Base-by-base conservation (phyloP, 2,888 invertebrate species). In the Nudaria mundana region DNA sequence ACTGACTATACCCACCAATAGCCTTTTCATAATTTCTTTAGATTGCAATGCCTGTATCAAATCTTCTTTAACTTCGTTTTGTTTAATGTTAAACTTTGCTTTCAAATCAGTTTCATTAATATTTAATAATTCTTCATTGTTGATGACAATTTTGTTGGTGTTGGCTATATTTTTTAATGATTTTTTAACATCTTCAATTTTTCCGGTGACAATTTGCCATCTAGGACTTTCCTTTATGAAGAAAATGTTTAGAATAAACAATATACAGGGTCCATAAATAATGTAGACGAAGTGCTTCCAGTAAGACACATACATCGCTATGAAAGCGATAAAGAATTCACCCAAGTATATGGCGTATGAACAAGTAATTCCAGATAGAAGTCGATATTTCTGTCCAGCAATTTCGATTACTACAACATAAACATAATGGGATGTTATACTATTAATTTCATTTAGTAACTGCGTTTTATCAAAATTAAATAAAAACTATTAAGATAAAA, bases 351-450 rank as follows among this genome's bases (percentile, higher is more conserved):
- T 65, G 6, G 76, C 68, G 46, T 77, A 84, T 0, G 83, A 56
- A 31, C 75, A 75, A 2, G 81, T 30, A 0, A 83, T 75, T 3
- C 82, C 81, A 1, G 83, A 68, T 11, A 84, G 46, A 4, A 81
- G 48, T 16, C 85, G 60, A 20, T 72, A 61, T 12, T 68, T 65
- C n/a, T 61, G 67, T 2, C 79, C 74, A 5, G 75, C 68, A 25
- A 79, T 78, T 64, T 86, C 85, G 13, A 84, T 54, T 65, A 82
- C 85, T 85, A n/a, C n/a, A n/a, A n/a, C n/a, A n/a, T n/a, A n/a
- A 29, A 16, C 16, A 15, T n/a, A 18, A 4, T 18, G n/a, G n/a
- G n/a, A n/a, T n/a, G n/a, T n/a, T n/a, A n/a, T n/a, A n/a, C n/a
- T n/a, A n/a, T n/a, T n/a, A 18, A 18, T 18, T 4, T 5, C 5